Percentiles rank a stretch among this genome's conserved stretches.
phyloP scores from a whole-genome alignment of 2,888 invertebrate species.

The Atrina japonica region DNA sequence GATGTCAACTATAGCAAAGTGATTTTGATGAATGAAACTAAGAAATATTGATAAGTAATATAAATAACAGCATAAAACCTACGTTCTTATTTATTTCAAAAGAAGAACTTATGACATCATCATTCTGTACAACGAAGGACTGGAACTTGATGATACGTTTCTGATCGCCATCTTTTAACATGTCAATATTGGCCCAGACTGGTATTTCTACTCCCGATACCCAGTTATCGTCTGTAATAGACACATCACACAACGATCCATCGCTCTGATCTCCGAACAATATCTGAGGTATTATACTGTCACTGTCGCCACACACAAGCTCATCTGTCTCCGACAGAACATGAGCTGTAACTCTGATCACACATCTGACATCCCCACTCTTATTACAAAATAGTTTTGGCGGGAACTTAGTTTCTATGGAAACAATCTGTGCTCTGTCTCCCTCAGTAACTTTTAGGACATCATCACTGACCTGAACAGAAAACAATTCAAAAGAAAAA shows the following conservation, averaged over 20 bases:
- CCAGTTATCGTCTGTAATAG: slow-evolving; percentile 50
- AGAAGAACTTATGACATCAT: background rate
- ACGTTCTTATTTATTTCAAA: no score
- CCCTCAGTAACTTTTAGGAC: slow-evolving; percentile 32
- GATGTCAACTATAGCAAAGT: no score
- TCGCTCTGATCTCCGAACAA: background rate
- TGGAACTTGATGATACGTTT: slow-evolving; percentile 38
- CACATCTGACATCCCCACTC: background rate
- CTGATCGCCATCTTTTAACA: slow-evolving; percentile 56
- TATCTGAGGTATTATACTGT: slow-evolving; percentile 22
- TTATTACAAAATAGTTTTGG: slow-evolving; percentile 32
- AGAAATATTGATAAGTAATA: no score
- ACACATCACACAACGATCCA: slow-evolving; percentile 7
- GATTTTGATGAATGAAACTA: no score
- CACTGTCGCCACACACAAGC: slow-evolving; percentile 24
- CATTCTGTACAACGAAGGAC: slow-evolving; percentile 11
- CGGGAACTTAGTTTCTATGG: slow-evolving; percentile 27
- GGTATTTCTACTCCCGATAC: slow-evolving; percentile 36
- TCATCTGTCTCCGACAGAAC: no score
- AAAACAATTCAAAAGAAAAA: slow-evolving; percentile 12
- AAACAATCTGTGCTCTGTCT: slow-evolving; percentile 11
- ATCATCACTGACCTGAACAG: slow-evolving; percentile 15
- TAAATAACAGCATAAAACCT: no score
- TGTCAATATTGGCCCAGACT: slow-evolving; percentile 56
- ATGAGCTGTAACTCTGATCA: no score